Evolutionary conservation across 2,888 invertebrate genomes (phyloP), one percentile per base, ranked within the genome.

Genomic region (Micropterix aruncella): DNA sequence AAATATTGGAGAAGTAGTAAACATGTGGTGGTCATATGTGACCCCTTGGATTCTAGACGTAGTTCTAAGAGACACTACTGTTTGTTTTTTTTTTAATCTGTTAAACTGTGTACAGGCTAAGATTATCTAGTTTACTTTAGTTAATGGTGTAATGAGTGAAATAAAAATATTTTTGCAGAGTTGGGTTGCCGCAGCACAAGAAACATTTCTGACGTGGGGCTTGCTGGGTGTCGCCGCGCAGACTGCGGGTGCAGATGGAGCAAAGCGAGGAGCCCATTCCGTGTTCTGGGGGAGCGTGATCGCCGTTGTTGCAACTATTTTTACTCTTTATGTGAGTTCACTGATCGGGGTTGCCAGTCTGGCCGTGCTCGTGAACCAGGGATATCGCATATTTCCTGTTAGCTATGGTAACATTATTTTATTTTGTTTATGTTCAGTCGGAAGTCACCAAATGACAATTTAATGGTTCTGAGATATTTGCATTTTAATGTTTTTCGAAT

Each of bases 141-240:
- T n/a, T n/a, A n/a, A n/a, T n/a, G n/a, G 45, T 45, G n/a, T 46
- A 17, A n/a, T 43, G 12, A n/a, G 12, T 27, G 27, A 27, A 27
- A 27, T 7, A 5, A 7, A 27, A 7, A 27, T 19, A 44, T 41
- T 44, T 51, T 71, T 73, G 12, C 65, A 86, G 80, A 82, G 89
- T 52, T 93, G 93, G 92, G 74, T 85, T 18, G 87, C 91, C 1
- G 93, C 92, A 0, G 83, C 87, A 15, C 83, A 90, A 58, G 92
- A 93, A 63, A 81, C 82, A 0, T 92, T 92, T 59, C 72, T 91
- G 43, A 88, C 88, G 0, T 90, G 93, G 93, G 89, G 89, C 2
- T 62, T 91, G 5, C 67, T 91, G 17, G 86, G 87, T 7, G 82
- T 84, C 18, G 75, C 73, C 44, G 12, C 27, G 5, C 27, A 27